These are phyloP conservation scores for Rhizoglyphus robini DNA, from an alignment of 1,140 invertebrate species.

Conservation along the genomic window DNA sequence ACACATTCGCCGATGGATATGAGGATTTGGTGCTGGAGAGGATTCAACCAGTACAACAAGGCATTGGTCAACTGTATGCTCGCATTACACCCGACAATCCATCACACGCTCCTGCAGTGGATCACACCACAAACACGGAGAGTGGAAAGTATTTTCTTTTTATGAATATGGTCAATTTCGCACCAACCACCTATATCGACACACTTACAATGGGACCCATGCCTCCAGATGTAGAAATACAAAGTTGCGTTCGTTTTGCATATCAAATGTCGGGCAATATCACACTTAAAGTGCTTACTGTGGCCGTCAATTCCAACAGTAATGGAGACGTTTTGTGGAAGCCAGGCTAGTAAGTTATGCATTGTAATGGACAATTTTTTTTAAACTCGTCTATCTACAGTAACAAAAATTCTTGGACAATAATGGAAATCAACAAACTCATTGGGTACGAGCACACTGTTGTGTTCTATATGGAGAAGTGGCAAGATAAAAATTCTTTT, in stretches of 20 bases:
- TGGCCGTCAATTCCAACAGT: background rate
- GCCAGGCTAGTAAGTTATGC: no score
- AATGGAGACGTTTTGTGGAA: background rate
- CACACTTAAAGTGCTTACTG: background rate
- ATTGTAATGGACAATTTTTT: background rate
- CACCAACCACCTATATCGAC: background rate
- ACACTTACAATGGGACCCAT: background rate
- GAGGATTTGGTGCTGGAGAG: background rate
- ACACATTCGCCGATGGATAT: background rate
- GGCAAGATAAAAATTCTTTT: background rate
- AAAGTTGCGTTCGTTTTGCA: background rate
- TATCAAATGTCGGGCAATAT: background rate
- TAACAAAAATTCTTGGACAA: background rate
- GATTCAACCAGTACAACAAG: background rate
- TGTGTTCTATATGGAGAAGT: background rate
- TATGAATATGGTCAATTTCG: background rate
- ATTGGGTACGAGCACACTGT: background rate
- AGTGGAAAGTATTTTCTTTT: slow-evolving; percentile 9
- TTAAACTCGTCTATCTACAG: background rate
- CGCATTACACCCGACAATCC: background rate
- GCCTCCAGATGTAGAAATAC: background rate
- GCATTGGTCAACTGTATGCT: background rate
- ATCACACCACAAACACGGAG: background rate
- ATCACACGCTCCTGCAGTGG: background rate
- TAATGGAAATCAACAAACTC: background rate